Percentiles rank a stretch among this genome's conserved stretches.
phyloP scores from a whole-genome alignment of 1,140 invertebrate species.

The Brachionus paranguensis region DNA sequence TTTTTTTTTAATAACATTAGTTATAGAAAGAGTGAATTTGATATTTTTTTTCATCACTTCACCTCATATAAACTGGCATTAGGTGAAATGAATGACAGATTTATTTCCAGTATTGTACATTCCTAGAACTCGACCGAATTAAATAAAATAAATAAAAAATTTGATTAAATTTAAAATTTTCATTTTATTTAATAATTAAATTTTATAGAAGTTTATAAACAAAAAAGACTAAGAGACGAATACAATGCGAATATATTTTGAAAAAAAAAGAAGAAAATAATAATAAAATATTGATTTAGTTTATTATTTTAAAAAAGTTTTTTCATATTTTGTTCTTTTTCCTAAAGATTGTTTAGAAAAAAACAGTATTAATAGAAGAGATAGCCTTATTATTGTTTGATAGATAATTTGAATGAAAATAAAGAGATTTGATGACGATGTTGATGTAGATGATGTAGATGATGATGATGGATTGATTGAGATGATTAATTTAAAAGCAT shows the following conservation, averaged over 20 bases:
- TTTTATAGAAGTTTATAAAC: background rate
- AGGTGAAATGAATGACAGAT: too few species aligned
- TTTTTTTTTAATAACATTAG: too few species aligned
- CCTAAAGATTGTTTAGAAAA: background rate
- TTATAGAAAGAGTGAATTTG: too few species aligned
- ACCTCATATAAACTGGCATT: too few species aligned
- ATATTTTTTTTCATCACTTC: too few species aligned
- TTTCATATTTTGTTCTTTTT: background rate
- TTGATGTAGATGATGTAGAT: too few species aligned
- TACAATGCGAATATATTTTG: background rate
- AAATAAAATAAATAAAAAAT: background rate
- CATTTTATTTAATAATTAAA: background rate
- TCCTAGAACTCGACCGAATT: too few species aligned
- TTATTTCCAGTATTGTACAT: too few species aligned
- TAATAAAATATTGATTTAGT: background rate
- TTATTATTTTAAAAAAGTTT: background rate
- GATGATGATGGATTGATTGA: background rate
- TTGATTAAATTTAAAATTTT: background rate
- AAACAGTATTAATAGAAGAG: too few species aligned
- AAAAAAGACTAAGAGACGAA: background rate
- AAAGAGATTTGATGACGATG: too few species aligned
- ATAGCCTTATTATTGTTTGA: too few species aligned
- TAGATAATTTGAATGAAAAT: too few species aligned
- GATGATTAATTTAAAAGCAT: conserved; percentile 69
- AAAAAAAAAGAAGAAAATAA: background rate